phyloP scores from a whole-genome alignment of 2,888 invertebrate genomes.

The Apantesis nais region DNA sequence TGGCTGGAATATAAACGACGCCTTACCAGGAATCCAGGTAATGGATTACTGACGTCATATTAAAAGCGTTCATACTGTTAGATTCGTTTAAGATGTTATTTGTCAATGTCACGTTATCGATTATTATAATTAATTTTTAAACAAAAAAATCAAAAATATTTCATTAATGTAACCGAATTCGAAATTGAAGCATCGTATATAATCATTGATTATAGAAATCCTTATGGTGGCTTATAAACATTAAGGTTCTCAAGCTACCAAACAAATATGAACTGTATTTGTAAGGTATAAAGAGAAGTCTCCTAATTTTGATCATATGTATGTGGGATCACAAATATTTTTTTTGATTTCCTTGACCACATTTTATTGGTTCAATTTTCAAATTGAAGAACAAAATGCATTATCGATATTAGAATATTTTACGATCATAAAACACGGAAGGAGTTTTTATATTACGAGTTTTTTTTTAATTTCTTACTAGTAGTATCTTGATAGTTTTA shows the following conservation, averaged over 20 bases:
- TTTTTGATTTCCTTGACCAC: not conserved
- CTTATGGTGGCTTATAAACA: not conserved
- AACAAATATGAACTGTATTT: not conserved
- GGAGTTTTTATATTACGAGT: not conserved
- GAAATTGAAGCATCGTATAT: not conserved
- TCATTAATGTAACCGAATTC: not conserved
- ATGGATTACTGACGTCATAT: conserved; percentile 4
- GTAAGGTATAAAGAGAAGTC: too few species aligned
- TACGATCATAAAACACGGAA: not conserved
- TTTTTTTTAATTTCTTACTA: not conserved
- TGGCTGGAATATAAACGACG: conserved; percentile 26
- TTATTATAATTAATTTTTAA: not conserved
- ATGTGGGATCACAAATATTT: not conserved
- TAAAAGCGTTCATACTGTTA: not conserved
- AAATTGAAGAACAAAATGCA: not conserved
- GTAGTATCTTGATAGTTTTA: not conserved
- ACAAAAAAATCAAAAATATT: not conserved
- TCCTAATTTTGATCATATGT: too few species aligned
- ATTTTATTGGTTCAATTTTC: not conserved
- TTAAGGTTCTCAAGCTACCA: not conserved
- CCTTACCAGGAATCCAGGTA: not conserved
- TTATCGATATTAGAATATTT: not conserved
- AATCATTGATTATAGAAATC: not conserved
- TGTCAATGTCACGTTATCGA: not conserved
- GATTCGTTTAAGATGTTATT: not conserved